A percentile compares a stretch with the other conserved stretches of the same genome.
Evolutionary conservation across 1,140 invertebrate species (phyloP).

Genomic region (Musca domestica): DNA sequence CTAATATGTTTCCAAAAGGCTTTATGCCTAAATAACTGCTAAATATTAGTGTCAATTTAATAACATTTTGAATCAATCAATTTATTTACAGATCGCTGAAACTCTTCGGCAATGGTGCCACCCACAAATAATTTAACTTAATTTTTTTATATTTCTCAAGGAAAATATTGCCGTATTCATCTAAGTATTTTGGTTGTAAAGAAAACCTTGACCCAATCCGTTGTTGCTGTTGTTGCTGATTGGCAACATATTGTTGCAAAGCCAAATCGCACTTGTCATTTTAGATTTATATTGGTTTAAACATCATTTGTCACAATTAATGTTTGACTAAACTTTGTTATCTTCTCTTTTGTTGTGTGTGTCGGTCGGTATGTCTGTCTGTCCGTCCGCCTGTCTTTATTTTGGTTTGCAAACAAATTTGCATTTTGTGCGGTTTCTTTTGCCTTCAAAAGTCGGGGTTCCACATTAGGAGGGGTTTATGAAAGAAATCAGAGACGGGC

Average conservation of each 20-base stretch:
- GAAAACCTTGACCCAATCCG: constrained; percentile 1
- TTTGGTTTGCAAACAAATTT: constrained; percentile 5
- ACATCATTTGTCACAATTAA: constrained; percentile 20
- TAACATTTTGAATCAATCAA: too few relatives aligned
- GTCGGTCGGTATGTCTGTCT: too few relatives aligned
- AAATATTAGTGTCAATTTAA: too few relatives aligned
- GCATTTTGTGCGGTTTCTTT: constrained; percentile 17
- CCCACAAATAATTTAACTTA: too few relatives aligned
- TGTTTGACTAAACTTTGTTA: constrained; percentile 7
- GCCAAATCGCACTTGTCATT: constrained; percentile 13
- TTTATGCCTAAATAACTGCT: too few relatives aligned
- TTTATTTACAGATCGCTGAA: too few relatives aligned
- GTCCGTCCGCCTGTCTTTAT: background rate
- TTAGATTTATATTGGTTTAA: constrained; percentile 5
- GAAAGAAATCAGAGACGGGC: background rate
- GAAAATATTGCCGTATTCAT: too few relatives aligned
- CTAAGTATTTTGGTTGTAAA: too few relatives aligned
- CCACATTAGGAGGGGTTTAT: background rate
- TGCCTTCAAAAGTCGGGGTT: background rate
- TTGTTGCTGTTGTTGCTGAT: background rate
- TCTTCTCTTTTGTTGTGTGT: background rate
- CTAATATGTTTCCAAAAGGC: too few relatives aligned
- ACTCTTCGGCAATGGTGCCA: too few relatives aligned
- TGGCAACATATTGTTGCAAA: background rate
- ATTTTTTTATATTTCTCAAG: too few relatives aligned